phyloP scores from a whole-genome alignment of 1,140 invertebrate genomes.

The Dysdera silvatica region DNA sequence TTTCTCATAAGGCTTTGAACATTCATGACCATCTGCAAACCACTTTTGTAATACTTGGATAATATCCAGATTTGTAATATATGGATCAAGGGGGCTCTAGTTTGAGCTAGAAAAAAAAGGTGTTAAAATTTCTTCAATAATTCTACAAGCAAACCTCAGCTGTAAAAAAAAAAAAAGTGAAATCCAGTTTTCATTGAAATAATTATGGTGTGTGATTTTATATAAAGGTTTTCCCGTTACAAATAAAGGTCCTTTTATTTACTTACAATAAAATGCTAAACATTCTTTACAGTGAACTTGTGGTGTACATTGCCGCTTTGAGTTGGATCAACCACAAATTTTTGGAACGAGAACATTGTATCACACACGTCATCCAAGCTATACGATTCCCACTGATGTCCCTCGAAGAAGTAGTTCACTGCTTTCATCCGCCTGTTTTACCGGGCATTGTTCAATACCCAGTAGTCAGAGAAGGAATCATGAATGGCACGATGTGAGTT shows the following conservation, averaged over 20 bases:
- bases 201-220: background rate
- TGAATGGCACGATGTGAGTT: conserved; percentile 10
- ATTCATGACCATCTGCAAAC: no score
- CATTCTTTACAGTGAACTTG: conserved; percentile 10
- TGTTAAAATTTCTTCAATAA: no score
- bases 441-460: conserved; percentile 7
- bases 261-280: background rate
- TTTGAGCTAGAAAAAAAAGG: no score
- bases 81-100: no score
- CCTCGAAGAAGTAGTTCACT: conserved; percentile 12
- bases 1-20: no score
- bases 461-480: background rate
- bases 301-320: conserved; percentile 19
- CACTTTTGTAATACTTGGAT: no score
- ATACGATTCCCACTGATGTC: conserved; percentile 16
- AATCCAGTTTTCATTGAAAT: no score
- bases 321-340: conserved; percentile 17
- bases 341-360: conserved; percentile 4
- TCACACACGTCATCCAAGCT: background rate
- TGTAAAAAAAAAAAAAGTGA: no score
- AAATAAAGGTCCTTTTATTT: background rate
- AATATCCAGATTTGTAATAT: no score
- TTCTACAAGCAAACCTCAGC: no score
- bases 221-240: background rate
- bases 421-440: conserved; percentile 20